Evolutionary conservation across 1,140 invertebrate genomes (phyloP), one percentile per base, ranked within the genome.

Genomic region (Brachionus calyciflorus): DNA sequence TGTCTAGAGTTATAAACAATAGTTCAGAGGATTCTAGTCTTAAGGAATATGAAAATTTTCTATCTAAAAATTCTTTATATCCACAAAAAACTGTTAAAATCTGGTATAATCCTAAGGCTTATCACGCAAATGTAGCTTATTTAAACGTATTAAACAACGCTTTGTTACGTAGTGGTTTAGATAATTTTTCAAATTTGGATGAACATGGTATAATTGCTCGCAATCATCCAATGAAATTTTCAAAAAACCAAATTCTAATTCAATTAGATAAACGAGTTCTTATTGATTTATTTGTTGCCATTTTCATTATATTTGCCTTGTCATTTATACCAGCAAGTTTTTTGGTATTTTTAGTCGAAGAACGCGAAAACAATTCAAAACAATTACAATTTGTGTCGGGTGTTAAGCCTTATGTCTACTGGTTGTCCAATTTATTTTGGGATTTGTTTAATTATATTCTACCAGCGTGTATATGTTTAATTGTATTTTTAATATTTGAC

Each of bases 81-180:
- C 41, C 41, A 4, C 37, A 26, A 6, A 49, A 51, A 73, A 37
- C 19, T 19, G 48, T 73, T 3, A 80, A 79, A 19, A 78, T 92
- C 7, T 93, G 92, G 91, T 93, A 91, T 84, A 92, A 93, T 84
- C 92, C 93, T 81, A 92, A 93, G 83, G 91, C 91, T 0, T 90
- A 91, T 82, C 90, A 91, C 80, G 87, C 91, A 0, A 83, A 91
- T 81, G 89, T 91, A 2, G 86, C 89, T 0, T 91, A 89, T 84
- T 82, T 92, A 48, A 93, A 91, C 83, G 87, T 88, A 1, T 83
- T 93, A 51, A 91, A 91, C 84, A 90, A 90, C 80, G 80, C 88
- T 24, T 81, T 89, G 5, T 80, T 89, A 14, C 81, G 89, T 17
- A 81, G 84, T 21, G 81, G 10, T 78, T 83, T n/a, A 80, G 82